phyloP scores from a whole-genome alignment of 2,888 invertebrate genomes.

The Labia minor region DNA sequence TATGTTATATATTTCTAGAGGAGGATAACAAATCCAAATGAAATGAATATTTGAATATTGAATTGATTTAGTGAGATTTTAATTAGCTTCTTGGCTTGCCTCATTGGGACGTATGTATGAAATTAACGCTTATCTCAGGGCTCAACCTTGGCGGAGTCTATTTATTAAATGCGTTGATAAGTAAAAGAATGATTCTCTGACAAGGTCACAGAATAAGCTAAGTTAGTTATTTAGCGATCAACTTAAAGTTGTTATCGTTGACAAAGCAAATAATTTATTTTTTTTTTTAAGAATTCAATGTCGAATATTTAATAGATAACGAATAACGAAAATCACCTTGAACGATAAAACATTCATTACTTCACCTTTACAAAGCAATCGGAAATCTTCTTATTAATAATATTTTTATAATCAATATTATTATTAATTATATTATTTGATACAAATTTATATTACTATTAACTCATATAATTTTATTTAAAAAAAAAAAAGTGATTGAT shows the following conservation, averaged over 20 bases:
- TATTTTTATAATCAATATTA: too few relatives aligned
- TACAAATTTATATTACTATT: too few relatives aligned
- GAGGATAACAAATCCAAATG: too few relatives aligned
- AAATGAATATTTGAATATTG: too few relatives aligned
- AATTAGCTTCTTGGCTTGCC: neutral
- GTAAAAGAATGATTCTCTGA: neutral
- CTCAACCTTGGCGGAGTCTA: neutral
- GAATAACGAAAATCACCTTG: neutral
- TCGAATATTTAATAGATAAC: neutral
- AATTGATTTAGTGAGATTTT: neutral
- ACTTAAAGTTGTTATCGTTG: neutral
- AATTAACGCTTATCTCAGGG: neutral
- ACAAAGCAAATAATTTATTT: neutral
- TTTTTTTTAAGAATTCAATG: neutral
- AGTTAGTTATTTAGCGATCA: neutral
- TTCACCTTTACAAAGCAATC: neutral
- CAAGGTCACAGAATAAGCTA: neutral
- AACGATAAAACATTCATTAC: neutral
- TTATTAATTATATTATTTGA: too few relatives aligned
- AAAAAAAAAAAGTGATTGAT: too few relatives aligned
- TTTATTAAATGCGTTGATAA: conserved; percentile 5
- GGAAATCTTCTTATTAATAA: too few relatives aligned
- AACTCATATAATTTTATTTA: too few relatives aligned
- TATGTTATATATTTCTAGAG: too few relatives aligned
- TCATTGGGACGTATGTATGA: too few relatives aligned